phyloP scores from a whole-genome alignment of 2,888 invertebrate genomes.

The Scaptomyza polygonia region DNA sequence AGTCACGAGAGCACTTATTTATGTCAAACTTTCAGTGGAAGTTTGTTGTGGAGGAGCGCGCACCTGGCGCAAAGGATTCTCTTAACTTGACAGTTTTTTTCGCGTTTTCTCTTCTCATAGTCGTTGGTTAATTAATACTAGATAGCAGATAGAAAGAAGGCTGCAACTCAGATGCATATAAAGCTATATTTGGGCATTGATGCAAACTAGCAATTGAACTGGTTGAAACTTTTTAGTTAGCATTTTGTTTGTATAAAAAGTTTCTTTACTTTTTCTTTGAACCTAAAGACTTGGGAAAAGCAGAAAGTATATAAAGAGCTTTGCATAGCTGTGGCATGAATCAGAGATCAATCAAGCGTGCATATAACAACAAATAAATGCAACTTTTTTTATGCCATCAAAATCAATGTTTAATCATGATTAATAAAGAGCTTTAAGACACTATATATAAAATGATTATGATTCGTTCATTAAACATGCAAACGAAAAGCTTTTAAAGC shows the following conservation, averaged over 20 bases:
- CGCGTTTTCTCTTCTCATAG: not conserved
- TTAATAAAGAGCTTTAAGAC: not conserved
- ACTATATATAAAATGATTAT: not conserved
- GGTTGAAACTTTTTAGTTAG: conserved; percentile 48
- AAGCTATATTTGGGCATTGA: conserved; percentile 14
- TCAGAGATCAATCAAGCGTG: not conserved
- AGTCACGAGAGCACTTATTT: conserved; percentile 54
- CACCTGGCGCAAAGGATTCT: conserved; percentile 40
- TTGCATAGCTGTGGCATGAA: not conserved
- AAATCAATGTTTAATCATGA: not conserved
- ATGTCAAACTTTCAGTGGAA: conserved; percentile 50
- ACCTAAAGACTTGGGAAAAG: not conserved
- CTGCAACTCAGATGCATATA: not conserved
- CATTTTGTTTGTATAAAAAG: conserved; percentile 11
- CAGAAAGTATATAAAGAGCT: not conserved
- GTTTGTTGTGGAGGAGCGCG: conserved; percentile 30
- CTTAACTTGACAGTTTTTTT: conserved; percentile 26
- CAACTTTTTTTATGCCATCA: not conserved
- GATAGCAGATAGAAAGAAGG: conserved; percentile 12
- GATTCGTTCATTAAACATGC: too few relatives aligned
- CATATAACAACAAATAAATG: too few relatives aligned
- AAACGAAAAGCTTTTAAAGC: too few relatives aligned
- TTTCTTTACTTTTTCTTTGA: not conserved
- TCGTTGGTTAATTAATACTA: conserved; percentile 49
- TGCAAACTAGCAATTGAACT: conserved; percentile 43